phyloP scores from a whole-genome alignment of 2,113 vertebrate genomes.

The Otolemur garnettii region DNA sequence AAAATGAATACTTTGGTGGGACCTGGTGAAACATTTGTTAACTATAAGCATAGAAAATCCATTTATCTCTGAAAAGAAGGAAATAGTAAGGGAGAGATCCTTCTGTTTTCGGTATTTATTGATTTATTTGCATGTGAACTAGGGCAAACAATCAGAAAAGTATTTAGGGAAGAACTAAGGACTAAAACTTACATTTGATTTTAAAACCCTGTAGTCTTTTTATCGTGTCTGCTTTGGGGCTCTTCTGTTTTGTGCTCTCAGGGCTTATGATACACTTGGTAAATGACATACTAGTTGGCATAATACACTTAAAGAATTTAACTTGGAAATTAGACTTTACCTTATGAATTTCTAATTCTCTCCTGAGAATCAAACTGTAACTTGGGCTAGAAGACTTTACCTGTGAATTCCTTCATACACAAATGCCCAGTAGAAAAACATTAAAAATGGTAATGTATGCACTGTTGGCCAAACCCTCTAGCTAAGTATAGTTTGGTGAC shows the following conservation, averaged over 20 bases:
- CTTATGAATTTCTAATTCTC: background rate
- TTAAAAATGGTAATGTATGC: background rate
- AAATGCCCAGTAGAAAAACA: background rate
- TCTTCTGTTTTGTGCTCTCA: background rate
- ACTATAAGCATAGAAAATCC: background rate
- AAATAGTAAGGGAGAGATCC: background rate
- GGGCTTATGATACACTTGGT: background rate
- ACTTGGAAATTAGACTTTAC: background rate
- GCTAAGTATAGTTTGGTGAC: background rate
- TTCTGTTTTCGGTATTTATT: background rate
- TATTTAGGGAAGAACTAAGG: background rate
- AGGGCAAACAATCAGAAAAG: background rate
- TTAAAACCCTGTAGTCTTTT: background rate
- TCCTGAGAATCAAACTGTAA: background rate
- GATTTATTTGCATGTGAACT: background rate
- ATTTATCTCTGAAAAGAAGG: background rate
- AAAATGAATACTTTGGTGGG: background rate
- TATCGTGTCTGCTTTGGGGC: background rate
- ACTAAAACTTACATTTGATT: background rate
- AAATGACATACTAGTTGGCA: background rate
- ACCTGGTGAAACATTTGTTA: background rate
- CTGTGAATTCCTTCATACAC: background rate
- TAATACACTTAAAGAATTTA: background rate
- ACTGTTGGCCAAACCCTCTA: background rate
- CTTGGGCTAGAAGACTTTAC: background rate